phyloP scores from a whole-genome alignment of 2,888 invertebrate genomes.

The Xestia xanthographa region DNA sequence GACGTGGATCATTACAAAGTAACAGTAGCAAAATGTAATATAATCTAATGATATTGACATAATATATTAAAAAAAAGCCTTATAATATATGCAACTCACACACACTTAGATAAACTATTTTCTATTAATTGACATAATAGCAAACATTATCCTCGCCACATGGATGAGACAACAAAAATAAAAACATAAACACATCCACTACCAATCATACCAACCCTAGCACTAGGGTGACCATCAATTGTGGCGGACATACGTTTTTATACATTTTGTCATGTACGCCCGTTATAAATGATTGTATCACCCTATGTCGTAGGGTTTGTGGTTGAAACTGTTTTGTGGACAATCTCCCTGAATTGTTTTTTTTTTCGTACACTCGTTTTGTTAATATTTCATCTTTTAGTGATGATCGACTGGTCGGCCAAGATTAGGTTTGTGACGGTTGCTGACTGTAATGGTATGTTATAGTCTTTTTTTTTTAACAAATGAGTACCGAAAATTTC shows the following conservation, averaged over 20 bases:
- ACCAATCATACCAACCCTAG: slow-evolving; percentile 45
- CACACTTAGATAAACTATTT: no score
- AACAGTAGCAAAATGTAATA: neutral
- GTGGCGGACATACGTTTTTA: slow-evolving; percentile 62
- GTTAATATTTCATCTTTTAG: no score
- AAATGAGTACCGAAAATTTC: no score
- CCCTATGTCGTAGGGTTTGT: slow-evolving; percentile 35
- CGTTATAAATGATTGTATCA: slow-evolving; percentile 50
- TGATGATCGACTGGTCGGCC: neutral
- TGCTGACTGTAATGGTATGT: neutral
- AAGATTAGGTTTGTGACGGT: slow-evolving; percentile 1
- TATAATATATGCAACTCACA: no score
- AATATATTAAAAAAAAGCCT: no score
- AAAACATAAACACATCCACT: slow-evolving; percentile 9
- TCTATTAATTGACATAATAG: no score
- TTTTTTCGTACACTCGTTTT: slow-evolving; percentile 32
- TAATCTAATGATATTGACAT: neutral
- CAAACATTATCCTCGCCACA: neutral
- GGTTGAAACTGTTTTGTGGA: slow-evolving; percentile 43
- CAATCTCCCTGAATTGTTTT: slow-evolving; percentile 44
- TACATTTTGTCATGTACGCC: slow-evolving; percentile 57
- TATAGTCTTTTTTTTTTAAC: no score
- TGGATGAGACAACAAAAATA: slow-evolving; percentile 15
- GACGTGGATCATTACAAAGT: neutral
- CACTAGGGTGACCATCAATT: slow-evolving; percentile 68